Conservation (phyloP, 2,113 vertebrate genomes). For the Anhinga anhinga region DNA sequence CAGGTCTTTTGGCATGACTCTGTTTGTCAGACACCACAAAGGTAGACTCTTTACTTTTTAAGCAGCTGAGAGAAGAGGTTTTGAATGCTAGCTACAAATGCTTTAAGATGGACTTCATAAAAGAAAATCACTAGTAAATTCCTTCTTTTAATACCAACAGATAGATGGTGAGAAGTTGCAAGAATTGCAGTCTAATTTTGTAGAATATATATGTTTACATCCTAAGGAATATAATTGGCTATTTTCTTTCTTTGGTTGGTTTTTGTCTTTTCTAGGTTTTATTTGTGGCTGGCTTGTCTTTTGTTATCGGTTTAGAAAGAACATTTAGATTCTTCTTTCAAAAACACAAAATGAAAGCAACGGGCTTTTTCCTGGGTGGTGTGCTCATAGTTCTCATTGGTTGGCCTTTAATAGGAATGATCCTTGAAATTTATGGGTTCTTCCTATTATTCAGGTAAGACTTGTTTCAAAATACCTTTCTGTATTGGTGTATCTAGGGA, state of each 20-base stretch:
- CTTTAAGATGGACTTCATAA: not conserved
- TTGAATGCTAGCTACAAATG: not conserved
- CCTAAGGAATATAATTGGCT: not conserved
- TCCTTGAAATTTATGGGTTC: constrained; percentile 96
- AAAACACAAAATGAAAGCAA: constrained; percentile 97
- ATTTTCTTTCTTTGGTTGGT: not conserved
- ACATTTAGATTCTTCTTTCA: constrained; percentile 99
- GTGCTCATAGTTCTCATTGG: constrained; percentile 93
- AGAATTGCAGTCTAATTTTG: not conserved
- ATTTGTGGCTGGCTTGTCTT: constrained; percentile 94
- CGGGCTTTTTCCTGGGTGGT: constrained; percentile 94
- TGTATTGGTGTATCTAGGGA: not conserved
- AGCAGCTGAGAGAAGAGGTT: not conserved
- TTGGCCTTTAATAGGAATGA: constrained; percentile 94
- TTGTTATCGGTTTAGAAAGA: constrained; percentile 95
- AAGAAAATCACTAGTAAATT: not conserved
- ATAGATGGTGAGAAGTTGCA: too few relatives aligned
- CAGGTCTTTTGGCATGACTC: not conserved
- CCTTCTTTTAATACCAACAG: too few relatives aligned
- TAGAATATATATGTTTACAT: not conserved
- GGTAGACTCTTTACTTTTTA: not conserved
- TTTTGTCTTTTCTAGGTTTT: constrained; percentile 83
- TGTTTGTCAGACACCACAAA: not conserved
- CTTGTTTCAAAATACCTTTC: not conserved
- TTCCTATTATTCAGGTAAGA: constrained; percentile 95